A percentile compares a stretch with the other conserved stretches of the same genome.
Evolutionary conservation across 2,888 invertebrate genomes (phyloP).

Genomic region (Lordiphosa andalusiaca): DNA sequence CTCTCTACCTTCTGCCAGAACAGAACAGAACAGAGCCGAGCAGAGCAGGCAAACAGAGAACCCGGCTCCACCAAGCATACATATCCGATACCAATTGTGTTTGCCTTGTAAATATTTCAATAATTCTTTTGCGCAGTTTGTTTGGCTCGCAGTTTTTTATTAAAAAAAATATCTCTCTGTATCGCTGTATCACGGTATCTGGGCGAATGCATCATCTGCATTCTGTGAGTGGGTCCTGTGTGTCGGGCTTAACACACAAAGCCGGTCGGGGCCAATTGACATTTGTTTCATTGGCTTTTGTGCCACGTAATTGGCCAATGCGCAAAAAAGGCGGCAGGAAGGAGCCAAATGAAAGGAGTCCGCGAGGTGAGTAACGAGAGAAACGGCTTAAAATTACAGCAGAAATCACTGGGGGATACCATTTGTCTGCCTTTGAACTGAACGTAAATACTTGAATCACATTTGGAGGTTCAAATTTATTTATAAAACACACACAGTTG

Average conservation of each 20-base stretch:
- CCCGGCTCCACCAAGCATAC: not conserved
- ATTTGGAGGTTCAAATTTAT: slow-evolving; percentile 28
- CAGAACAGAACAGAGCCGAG: too few species aligned
- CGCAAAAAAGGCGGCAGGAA: slow-evolving; percentile 2
- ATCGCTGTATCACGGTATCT: not conserved
- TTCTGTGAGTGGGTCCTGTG: slow-evolving; percentile 12
- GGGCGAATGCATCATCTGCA: slow-evolving; percentile 12
- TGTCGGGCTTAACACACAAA: slow-evolving; percentile 17
- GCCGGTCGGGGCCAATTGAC: slow-evolving; percentile 41
- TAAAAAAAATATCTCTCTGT: slow-evolving; percentile 23
- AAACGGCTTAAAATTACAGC: not conserved
- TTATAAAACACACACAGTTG: slow-evolving; percentile 22
- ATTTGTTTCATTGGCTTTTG: slow-evolving; percentile 40
- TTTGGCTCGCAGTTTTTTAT: slow-evolving; percentile 21
- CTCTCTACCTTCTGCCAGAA: slow-evolving; percentile 10
- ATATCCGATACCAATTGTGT: slow-evolving; percentile 27
- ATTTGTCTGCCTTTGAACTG: too few species aligned
- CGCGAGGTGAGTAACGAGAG: not conserved
- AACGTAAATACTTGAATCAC: too few species aligned
- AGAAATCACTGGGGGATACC: too few species aligned
- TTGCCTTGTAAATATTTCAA: slow-evolving; percentile 42
- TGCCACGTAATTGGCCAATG: slow-evolving; percentile 48
- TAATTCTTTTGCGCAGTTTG: slow-evolving; percentile 16
- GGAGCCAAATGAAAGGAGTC: not conserved
- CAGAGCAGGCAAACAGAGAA: not conserved